A percentile compares a stretch with the other conserved stretches of the same genome.
Evolutionary conservation across 1,140 invertebrate genomes (phyloP).

Genomic region (Meloidogyne floridensis): DNA sequence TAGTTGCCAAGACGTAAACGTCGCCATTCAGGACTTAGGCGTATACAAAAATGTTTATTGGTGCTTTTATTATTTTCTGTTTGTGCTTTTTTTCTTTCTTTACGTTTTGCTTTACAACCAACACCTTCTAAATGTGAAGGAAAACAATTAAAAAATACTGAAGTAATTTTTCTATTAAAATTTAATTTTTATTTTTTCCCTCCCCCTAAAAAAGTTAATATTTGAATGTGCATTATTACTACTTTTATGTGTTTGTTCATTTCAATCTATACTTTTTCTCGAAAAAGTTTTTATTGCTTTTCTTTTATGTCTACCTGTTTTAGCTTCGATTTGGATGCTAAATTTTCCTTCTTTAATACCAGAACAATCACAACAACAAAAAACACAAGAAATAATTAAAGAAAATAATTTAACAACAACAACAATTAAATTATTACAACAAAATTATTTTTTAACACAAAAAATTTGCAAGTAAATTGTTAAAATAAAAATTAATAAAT

Average conservation of each 20-base stretch:
- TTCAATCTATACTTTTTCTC: slow-evolving; percentile 59
- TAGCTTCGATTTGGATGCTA: slow-evolving; percentile 52
- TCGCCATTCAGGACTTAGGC: slow-evolving; percentile 5
- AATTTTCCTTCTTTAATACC: slow-evolving; percentile 43
- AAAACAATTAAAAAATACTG: not conserved
- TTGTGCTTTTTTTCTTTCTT: slow-evolving; percentile 51
- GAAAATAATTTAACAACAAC: slow-evolving; percentile 9
- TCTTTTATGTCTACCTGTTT: slow-evolving; percentile 41
- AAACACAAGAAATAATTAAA: not conserved
- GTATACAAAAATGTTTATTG: slow-evolving; percentile 49
- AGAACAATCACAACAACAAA: not conserved
- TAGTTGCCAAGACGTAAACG: not conserved
- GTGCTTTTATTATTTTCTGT: slow-evolving; percentile 42
- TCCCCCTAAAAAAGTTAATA: slow-evolving; percentile 36
- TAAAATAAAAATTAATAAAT: no score
- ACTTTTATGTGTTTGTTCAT: slow-evolving; percentile 59
- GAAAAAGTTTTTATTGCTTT: slow-evolving; percentile 59
- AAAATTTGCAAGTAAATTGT: slow-evolving; percentile 58
- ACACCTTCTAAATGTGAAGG: not conserved
- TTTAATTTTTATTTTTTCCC: not conserved
- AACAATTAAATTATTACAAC: slow-evolving; percentile 10
- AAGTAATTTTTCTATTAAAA: not conserved
- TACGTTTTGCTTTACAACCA: slow-evolving; percentile 45
- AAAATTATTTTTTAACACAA: slow-evolving; percentile 23
- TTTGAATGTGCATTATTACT: slow-evolving; percentile 60